These are phyloP conservation scores for Phenganax marumi DNA, from an alignment of 92 coral and sea anemone species.

Conservation along the genomic window DNA sequence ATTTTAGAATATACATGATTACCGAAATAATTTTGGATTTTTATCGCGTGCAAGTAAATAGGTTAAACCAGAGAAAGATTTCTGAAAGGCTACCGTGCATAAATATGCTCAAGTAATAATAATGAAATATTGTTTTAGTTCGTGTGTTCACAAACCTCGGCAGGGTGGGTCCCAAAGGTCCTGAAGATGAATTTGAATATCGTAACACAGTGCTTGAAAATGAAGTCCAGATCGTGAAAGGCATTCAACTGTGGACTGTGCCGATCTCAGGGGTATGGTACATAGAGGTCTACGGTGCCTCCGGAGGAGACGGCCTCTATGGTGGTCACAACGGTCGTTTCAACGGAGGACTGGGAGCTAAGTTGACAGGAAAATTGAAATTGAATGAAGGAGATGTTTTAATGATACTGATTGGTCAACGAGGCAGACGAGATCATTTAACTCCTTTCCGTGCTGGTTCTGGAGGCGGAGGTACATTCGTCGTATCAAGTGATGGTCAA, in stretches of 20 bases:
- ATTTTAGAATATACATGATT: too few species aligned
- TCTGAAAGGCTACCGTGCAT: too few species aligned
- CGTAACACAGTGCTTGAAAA: constrained; percentile 59
- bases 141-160: constrained; percentile 75
- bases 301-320: constrained; percentile 85
- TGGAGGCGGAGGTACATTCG: constrained; percentile 97
- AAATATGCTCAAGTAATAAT: neutral
- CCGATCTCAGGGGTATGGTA: constrained; percentile 86
- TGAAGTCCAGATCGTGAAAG: constrained; percentile 72
- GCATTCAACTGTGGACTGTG: constrained; percentile 87
- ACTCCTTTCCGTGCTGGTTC: constrained; percentile 82
- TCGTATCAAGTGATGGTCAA: constrained; percentile 67
- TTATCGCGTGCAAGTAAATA: too few species aligned
- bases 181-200: constrained; percentile 60
- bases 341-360: constrained; percentile 81
- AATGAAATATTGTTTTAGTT: constrained; percentile 37
- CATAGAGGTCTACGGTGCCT: constrained; percentile 89
- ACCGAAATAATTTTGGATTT: too few species aligned
- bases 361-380: constrained; percentile 74
- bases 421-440: constrained; percentile 72
- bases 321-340: constrained; percentile 69
- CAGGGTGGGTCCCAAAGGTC: constrained; percentile 73
- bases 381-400: constrained; percentile 69
- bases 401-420: constrained; percentile 84
- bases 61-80: too few species aligned